These are phyloP conservation scores for Macrosoma leucophasiata DNA, from an alignment of 2,888 invertebrate genomes.

Conservation along the genomic window DNA sequence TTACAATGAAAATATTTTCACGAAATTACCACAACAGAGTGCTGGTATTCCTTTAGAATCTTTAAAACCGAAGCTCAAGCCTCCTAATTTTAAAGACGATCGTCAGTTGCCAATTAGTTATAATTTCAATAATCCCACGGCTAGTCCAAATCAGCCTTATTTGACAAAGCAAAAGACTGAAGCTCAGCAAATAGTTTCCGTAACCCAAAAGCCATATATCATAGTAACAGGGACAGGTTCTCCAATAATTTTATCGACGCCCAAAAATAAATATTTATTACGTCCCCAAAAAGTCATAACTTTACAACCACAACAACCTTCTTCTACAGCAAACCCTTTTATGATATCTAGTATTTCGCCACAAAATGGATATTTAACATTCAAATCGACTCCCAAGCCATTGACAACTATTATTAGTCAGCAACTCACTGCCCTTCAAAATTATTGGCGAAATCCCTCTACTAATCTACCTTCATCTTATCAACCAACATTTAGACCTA, in stretches of 20 bases:
- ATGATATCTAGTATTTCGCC: conserved; percentile 40
- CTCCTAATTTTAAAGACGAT: conserved; percentile 66
- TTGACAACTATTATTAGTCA: conserved; percentile 49
- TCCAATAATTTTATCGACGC: conserved; percentile 43
- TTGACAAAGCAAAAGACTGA: conserved; percentile 33
- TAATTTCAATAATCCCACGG: conserved; percentile 47
- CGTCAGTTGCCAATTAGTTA: conserved; percentile 59
- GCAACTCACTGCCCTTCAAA: conserved; percentile 52
- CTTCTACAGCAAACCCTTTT: conserved; percentile 44
- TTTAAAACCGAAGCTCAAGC: conserved; percentile 48
- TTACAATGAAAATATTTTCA: conserved; percentile 26
- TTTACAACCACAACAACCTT: conserved; percentile 30
- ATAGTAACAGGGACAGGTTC: conserved; percentile 41
- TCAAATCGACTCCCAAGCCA: conserved; percentile 51
- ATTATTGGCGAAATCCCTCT: conserved; percentile 53
- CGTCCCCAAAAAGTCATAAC: conserved; percentile 41
- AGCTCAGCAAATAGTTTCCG: conserved; percentile 36
- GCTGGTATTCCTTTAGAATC: conserved; percentile 37
- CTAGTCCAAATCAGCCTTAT: conserved; percentile 30
- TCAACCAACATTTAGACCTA: conserved; percentile 42
- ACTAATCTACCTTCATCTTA: conserved; percentile 37
- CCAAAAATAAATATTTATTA: conserved; percentile 36
- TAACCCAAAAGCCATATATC: conserved; percentile 48
- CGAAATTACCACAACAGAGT: conserved; percentile 32
- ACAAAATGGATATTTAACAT: conserved; percentile 31